Conservation (phyloP, 1,140 invertebrate species). For the Pentalonia nigronervosa region DNA sequence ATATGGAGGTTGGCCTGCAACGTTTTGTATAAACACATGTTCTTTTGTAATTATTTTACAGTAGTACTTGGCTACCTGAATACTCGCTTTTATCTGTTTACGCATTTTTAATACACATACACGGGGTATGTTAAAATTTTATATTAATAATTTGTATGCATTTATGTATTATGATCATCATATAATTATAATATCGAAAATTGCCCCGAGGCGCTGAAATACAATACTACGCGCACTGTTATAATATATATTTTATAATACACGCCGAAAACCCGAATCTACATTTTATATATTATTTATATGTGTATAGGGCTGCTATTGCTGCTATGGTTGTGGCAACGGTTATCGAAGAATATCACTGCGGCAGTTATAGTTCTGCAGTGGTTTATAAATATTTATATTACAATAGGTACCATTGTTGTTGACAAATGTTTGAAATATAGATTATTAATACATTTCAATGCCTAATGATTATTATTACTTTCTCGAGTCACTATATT, state of each 20-base stretch:
- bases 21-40: slow-evolving; percentile 27
- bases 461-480: neutral
- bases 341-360: neutral
- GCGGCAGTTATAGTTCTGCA: neutral
- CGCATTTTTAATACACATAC: neutral
- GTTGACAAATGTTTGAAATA: neutral
- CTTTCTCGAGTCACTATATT: neutral
- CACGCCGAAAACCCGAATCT: slow-evolving; percentile 7
- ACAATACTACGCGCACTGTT: neutral
- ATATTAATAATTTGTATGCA: slow-evolving; percentile 12
- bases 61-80: slow-evolving; percentile 25
- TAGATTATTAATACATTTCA: neutral
- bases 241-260: neutral
- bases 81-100: neutral
- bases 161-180: slow-evolving; percentile 41
- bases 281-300: slow-evolving; percentile 17
- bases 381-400: too few species aligned
- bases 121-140: slow-evolving; percentile 3
- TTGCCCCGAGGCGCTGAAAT: slow-evolving; percentile 36
- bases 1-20: neutral
- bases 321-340: neutral
- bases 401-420: neutral
- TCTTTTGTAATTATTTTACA: slow-evolving; percentile 31
- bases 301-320: neutral
- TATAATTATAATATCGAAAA: slow-evolving; percentile 43